Evolutionary conservation across 1,140 invertebrate species (phyloP).

Genomic region (Pantala flavescens): DNA sequence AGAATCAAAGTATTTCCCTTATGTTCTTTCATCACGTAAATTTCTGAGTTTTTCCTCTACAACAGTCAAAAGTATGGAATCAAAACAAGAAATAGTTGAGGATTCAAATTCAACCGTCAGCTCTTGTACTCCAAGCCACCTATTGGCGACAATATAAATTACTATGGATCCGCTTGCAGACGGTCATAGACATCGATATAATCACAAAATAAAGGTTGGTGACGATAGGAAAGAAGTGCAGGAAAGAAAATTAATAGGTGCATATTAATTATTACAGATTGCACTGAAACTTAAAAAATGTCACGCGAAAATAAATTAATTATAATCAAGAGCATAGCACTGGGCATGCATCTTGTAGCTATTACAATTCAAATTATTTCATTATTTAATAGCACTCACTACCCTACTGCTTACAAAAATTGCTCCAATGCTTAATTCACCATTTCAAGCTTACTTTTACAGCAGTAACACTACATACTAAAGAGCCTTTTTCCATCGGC

Average conservation of each 20-base stretch:
- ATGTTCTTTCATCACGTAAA: no score
- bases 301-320: neutral
- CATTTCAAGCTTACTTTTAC: slow-evolving; percentile 2
- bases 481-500: neutral
- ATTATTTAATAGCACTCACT: neutral
- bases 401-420: slow-evolving; percentile 1
- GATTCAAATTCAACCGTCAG: neutral
- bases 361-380: slow-evolving; percentile 5
- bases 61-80: no score
- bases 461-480: slow-evolving; percentile 7
- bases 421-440: slow-evolving; percentile 1
- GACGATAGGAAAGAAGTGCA: slow-evolving; percentile 5
- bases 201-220: neutral
- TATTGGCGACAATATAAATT: neutral
- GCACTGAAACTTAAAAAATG: slow-evolving; percentile 2
- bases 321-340: slow-evolving; percentile 2
- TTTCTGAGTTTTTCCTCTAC: no score
- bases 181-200: neutral
- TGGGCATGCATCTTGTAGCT: slow-evolving; percentile 3
- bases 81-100: no score
- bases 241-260: neutral
- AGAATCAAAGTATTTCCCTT: no score
- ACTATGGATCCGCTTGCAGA: slow-evolving; percentile 7
- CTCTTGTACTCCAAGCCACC: neutral
- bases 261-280: slow-evolving; percentile 1